A percentile compares a stretch with the other conserved stretches of the same genome.
These are phyloP conservation scores for Pycnomerus fuliginosus DNA, from an alignment of 2,888 invertebrate species.

Conservation along the genomic window DNA sequence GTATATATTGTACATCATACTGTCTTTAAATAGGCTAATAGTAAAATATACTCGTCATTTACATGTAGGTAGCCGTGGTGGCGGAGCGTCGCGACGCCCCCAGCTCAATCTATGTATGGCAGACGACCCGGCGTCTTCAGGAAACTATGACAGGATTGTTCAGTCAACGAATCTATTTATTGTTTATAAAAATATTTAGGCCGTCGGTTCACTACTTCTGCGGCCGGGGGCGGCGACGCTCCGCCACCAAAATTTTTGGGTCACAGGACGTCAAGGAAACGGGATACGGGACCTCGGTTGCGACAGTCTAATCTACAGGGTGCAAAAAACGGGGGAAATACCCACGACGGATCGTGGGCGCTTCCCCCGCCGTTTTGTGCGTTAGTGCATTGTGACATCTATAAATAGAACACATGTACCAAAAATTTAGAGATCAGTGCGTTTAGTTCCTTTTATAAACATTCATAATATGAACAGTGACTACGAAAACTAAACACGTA, in stretches of 20 bases:
- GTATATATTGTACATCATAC: conserved; percentile 38
- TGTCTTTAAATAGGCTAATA: conserved; percentile 43
- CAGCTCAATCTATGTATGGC: conserved; percentile 5
- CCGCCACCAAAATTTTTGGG: conserved; percentile 13
- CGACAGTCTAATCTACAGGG: conserved; percentile 41
- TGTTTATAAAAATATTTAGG: conserved; percentile 51
- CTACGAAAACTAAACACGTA: conserved; percentile 44
- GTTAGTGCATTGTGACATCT: conserved; percentile 48
- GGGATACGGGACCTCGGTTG: conserved; percentile 37
- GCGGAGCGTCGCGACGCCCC: conserved; percentile 9
- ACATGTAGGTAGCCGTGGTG: conserved; percentile 37
- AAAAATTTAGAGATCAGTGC: conserved; percentile 49
- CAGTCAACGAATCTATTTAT: conserved; percentile 47
- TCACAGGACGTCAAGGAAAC: conserved; percentile 26
- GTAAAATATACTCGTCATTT: conserved; percentile 52
- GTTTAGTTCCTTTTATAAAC: conserved; percentile 40
- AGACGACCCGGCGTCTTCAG: conserved; percentile 37
- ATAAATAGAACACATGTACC: conserved; percentile 44
- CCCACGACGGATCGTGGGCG: conserved; percentile 4
- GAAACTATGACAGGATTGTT: conserved; percentile 46
- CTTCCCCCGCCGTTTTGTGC: conserved; percentile 38
- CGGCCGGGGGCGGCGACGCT: conserved; percentile 3
- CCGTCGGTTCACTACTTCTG: conserved; percentile 44
- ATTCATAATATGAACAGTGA: conserved; percentile 45
- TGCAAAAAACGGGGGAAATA: conserved; percentile 22